Conservation (phyloP, 2,113 vertebrate genomes). For the Amphiprion percula region DNA sequence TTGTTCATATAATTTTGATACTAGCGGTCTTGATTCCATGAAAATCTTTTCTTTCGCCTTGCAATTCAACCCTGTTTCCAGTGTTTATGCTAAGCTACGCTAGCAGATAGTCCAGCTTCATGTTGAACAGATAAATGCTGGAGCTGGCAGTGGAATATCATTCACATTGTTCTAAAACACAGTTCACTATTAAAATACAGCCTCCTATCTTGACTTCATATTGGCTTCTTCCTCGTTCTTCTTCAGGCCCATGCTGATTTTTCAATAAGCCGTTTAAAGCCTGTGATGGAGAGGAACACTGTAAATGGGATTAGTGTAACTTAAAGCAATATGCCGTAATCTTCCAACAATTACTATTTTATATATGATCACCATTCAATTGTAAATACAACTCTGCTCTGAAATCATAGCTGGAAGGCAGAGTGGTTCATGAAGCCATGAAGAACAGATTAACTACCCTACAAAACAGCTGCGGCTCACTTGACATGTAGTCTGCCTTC, state of each 20-base stretch:
- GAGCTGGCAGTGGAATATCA: neutral
- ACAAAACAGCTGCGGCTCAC: constrained; percentile 67
- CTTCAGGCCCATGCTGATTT: constrained; percentile 9
- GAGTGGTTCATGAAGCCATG: constrained; percentile 48
- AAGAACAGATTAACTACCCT: constrained; percentile 56
- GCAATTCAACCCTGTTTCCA: neutral
- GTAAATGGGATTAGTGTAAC: constrained; percentile 37
- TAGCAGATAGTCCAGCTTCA: neutral
- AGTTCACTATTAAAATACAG: neutral
- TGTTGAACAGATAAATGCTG: neutral
- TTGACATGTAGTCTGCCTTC: constrained; percentile 66
- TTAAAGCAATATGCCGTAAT: constrained; percentile 12
- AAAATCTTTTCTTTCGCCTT: neutral
- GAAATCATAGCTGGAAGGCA: constrained; percentile 49
- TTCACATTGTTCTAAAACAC: neutral
- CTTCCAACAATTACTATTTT: constrained; percentile 27
- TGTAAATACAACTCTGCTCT: constrained; percentile 26
- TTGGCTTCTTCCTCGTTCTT: neutral
- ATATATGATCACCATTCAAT: constrained; percentile 23
- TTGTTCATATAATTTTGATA: neutral
- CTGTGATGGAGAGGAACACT: constrained; percentile 22
- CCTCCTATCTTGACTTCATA: neutral
- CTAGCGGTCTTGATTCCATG: neutral
- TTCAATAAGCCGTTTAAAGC: constrained; percentile 31
- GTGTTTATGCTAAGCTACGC: constrained; percentile 5